Base-by-base conservation (phyloP, 2,113 vertebrate genomes). In the Nerophis lumbriciformis region DNA sequence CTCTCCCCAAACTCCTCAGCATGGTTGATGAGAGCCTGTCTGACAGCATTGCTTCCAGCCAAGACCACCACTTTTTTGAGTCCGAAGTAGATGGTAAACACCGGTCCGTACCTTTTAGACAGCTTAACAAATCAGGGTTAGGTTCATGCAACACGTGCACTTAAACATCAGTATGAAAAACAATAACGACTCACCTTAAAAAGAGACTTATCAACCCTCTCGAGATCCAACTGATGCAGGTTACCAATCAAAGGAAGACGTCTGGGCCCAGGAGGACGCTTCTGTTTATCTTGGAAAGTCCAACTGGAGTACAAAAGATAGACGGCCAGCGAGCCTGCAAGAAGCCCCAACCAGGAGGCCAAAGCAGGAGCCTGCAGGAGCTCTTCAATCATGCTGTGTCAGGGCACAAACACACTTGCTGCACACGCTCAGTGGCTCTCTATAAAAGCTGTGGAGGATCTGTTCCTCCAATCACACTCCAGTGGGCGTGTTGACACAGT, bases 21-120 rank as follows among this genome's bases (percentile, higher is more conserved):
- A 1, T 59, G 1, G 6, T 69, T 48, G 0, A 82, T 65, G 0
- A 83, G 77, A 4, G 83, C 81, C 59, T 80, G 65, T 60, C 75
- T 80, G 42, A 85, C 73, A 0, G 81, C 63, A 63, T 70, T 75
- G 68, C 75, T 79, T 58, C 81, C 83, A 0, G 75, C 38, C 21
- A 85, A 45, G 0, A 83, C 73, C 65, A 85, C 77, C 57, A 77
- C 71, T 14, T 82, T 82, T 6, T 83, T 87, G 6, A 74, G 77
- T 16, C 92, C 94, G 42, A 94, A 83, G 53, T 91, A 68, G 8
- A 94, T 71, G 0, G 84, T 93, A 61, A 93, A 94, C 61, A 95
- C 53, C 0, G 83, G 81, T 37, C 92, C 92, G 5, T 94, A 90
- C 74, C 76, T 81, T 80, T 92, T 89, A 51, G 91, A 92, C 5